Conservation (phyloP, 2,797 vertebrate species). For the Spinibarbus caldwelli region DNA sequence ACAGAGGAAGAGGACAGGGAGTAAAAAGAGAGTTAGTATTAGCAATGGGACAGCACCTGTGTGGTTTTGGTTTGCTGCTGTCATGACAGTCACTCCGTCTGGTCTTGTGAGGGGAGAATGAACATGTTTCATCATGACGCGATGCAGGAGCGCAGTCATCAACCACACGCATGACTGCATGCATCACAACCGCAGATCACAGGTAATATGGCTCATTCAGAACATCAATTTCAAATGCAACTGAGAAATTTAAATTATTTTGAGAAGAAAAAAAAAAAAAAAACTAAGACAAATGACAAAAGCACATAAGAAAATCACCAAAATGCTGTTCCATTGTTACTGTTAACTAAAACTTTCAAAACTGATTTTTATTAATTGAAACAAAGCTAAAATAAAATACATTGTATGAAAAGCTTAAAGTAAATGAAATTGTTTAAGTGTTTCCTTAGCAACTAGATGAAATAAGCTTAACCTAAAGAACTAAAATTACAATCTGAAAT, state of each 20-base stretch:
- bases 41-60: slow-evolving; percentile 55
- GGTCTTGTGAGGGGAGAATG: slow-evolving; percentile 41
- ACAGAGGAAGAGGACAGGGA: not conserved
- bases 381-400: not conserved
- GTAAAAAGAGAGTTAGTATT: slow-evolving; percentile 30
- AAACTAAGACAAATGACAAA: not conserved
- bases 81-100: slow-evolving; percentile 43
- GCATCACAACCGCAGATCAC: slow-evolving; percentile 28
- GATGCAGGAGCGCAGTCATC: slow-evolving; percentile 45
- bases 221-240: too few species aligned
- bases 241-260: not conserved
- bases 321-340: not conserved
- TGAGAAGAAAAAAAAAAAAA: too few species aligned
- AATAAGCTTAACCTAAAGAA: not conserved
- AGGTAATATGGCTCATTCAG: not conserved
- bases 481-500: slow-evolving; percentile 2
- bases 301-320: too few species aligned
- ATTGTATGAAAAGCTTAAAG: too few species aligned
- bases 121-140: slow-evolving; percentile 34
- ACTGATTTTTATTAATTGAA: not conserved
- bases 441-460: not conserved
- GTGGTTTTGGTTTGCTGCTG: slow-evolving; percentile 56
- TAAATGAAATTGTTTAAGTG: not conserved
- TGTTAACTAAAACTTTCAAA: not conserved
- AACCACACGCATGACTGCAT: slow-evolving; percentile 50